phyloP scores from a whole-genome alignment of 1,140 invertebrate genomes.

The Heliconius eleuchia region DNA sequence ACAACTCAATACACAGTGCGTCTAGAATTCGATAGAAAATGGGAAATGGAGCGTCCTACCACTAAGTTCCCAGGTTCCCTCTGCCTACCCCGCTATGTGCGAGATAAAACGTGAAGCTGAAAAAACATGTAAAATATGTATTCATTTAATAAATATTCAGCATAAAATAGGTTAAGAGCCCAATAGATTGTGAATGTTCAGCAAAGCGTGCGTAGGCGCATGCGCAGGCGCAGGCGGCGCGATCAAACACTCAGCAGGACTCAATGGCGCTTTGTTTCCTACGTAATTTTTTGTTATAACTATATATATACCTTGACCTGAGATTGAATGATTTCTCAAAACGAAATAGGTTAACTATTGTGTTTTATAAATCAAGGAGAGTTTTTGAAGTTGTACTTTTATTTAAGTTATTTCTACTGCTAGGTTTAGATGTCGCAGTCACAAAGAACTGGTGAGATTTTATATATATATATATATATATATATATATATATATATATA shows the following conservation, averaged over 20 bases:
- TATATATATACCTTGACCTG: slow-evolving; percentile 15
- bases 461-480: too few species aligned
- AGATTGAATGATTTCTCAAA: slow-evolving; percentile 11
- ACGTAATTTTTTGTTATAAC: slow-evolving; percentile 29
- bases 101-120: too few species aligned
- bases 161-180: slow-evolving; percentile 20
- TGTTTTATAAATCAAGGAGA: background rate
- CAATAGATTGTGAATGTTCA: slow-evolving; percentile 42
- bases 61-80: too few species aligned
- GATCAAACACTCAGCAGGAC: slow-evolving; percentile 51
- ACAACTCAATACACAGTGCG: too few species aligned
- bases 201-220: slow-evolving; percentile 47
- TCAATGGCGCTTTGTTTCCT: slow-evolving; percentile 44
- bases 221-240: slow-evolving; percentile 43
- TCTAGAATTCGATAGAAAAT: too few species aligned
- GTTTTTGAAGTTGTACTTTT: background rate
- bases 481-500: too few species aligned
- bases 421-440: background rate
- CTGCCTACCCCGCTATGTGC: too few species aligned
- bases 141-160: slow-evolving; percentile 31
- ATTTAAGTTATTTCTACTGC: background rate
- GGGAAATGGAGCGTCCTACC: too few species aligned
- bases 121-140: background rate
- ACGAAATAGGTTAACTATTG: background rate
- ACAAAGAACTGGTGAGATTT: background rate